Base-by-base conservation (phyloP, 2,888 invertebrate species). In the Hybos culiciformis region DNA sequence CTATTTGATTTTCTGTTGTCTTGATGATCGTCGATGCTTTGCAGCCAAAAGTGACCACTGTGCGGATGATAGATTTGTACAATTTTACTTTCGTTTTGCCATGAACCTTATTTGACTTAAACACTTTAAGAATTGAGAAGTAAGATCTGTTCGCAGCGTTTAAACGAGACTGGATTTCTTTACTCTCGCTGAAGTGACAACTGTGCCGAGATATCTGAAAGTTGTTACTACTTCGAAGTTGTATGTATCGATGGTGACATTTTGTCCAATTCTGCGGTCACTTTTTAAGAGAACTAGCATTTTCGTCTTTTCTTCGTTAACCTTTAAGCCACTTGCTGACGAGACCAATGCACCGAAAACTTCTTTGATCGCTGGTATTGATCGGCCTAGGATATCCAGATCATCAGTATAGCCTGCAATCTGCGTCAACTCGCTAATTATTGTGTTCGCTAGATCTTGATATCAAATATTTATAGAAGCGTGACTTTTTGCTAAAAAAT, bases 1-100 rank as follows among this genome's bases (percentile, higher is more conserved):
- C 39, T 21, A 47, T 15, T 26, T 31, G n/a, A 5, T 43, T 32
- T 29, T 45, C 33, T 20, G 34, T 38, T n/a, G 33, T 14, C 17
- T 15, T 39, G 12, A 31, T 39, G 18, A 45, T 14, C 15, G 42
- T 42, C 37, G 24, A 41, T 3, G 33, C 14, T 32, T 41, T 32
- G 23, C 17, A 7, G 5, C 34, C 34, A 33, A 8, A 33, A 8
- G 34, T 33, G 5, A 9, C 17, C 11, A 33, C 34, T 17, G 34
- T 15, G 8, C 34, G 34, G 34, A 33, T 33, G 5, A 33, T 15
- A 7, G 34, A 8, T 18, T 33, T 33, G 18, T 33, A 33, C 15
- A 33, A 12, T 17, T 17, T 15, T 7, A 33, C 6, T 33, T 33
- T 33, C 5, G 34, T 33, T 33, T 33, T 33, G 8, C 34, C 7